Percentiles rank a stretch among this genome's conserved stretches.
phyloP scores from a whole-genome alignment of 1,140 invertebrate species.

The Bombus polaris region DNA sequence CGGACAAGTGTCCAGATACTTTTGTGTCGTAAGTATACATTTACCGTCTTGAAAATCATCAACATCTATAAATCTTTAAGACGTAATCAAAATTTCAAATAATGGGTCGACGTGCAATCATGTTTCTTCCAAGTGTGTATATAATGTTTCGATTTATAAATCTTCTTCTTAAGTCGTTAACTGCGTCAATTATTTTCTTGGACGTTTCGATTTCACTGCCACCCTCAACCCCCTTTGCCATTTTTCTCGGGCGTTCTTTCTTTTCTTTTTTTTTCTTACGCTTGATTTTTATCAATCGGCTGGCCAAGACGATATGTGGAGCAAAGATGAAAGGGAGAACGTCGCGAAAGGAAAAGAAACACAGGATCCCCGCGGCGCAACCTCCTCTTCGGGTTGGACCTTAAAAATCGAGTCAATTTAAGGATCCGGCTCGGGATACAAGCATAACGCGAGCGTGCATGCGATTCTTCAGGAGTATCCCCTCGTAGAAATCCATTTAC shows the following conservation, averaged over 20 bases:
- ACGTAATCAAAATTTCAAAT: not conserved
- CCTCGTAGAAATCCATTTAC: constrained; percentile 63
- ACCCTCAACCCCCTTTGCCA: not conserved
- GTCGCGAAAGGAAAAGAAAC: constrained; percentile 65
- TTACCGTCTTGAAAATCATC: not conserved
- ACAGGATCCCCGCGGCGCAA: constrained; percentile 67
- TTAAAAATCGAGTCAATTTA: constrained; percentile 73
- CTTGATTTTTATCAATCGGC: constrained; percentile 63
- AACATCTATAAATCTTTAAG: not conserved
- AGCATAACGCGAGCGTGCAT: constrained; percentile 59
- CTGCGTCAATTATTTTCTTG: constrained; percentile 23
- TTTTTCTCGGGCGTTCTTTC: constrained; percentile 32
- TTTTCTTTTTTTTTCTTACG: not conserved
- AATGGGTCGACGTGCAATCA: not conserved
- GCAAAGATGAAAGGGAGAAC: constrained; percentile 67
- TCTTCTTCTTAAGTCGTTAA: not conserved
- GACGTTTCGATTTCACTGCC: constrained; percentile 29
- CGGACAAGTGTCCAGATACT: not conserved
- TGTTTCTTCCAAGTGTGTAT: not conserved
- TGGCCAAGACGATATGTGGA: constrained; percentile 59
- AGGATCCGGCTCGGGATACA: constrained; percentile 60
- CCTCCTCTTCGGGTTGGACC: constrained; percentile 53
- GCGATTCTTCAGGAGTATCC: constrained; percentile 61
- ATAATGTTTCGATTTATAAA: not conserved
- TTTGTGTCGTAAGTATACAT: not conserved